Evolutionary conservation across 2,113 vertebrate genomes (phyloP), one percentile per base, ranked within the genome.

Genomic region (Bombycilla garrulus): DNA sequence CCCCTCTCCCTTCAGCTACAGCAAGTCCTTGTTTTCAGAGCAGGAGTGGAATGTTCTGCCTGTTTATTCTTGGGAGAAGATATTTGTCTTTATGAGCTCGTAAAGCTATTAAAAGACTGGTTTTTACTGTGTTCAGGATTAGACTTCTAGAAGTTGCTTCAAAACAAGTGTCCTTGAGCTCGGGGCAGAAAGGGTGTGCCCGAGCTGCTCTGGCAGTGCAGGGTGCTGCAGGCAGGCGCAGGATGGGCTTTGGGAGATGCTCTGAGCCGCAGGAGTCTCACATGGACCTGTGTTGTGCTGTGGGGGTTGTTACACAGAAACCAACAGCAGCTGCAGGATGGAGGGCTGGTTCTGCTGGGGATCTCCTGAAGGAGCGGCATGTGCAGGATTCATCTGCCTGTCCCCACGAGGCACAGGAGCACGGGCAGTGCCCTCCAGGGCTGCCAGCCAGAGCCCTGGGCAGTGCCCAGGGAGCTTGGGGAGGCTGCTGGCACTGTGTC

Each of bases 41-140:
- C 6, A 66, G 73, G 40, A 85, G 61, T 72, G 93, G 90, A 87
- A 95, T 93, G 93, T 91, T 85, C 70, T 67, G 73, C 81, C 50
- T 81, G 72, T 87, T 93, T 87, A 79, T 95, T 94, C 81, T 67
- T 87, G 73, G 70, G 61, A 51, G 44, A 91, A 86, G 73, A 60
- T 91, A 74, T 61, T 94, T 93, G 90, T 71, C 84, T 95, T 92
- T 84, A 87, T 64, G 69, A 87, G 92, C 87, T 92, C 2, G 51
- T 96, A 92, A 96, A 94, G 48, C 87, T 95, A 87, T 94, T 96
- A 87, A 95, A 96, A 89, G 93, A 56, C 70, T 81, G 8, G 1
- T 76, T 94, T 92, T 86, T 96, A 44, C 65, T 81, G 29, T 40
- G 48, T 40, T 62, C 15, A 33, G 70, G 57, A 64, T 95, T 90